Percentiles rank a stretch among this genome's conserved stretches.
These are phyloP conservation scores for Tenebrio molitor DNA, from an alignment of 1,140 invertebrate genomes.

Conservation along the genomic window DNA sequence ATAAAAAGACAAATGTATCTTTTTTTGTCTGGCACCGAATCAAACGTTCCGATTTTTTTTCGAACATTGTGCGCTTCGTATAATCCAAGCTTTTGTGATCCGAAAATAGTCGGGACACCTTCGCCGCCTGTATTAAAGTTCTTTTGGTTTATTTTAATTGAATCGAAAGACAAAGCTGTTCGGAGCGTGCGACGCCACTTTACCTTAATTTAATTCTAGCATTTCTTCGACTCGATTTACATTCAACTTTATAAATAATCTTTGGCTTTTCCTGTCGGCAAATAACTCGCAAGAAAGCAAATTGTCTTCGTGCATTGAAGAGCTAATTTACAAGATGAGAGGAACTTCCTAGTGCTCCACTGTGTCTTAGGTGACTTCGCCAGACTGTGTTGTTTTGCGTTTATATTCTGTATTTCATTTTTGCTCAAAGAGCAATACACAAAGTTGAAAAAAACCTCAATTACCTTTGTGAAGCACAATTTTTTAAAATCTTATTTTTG, in stretches of 20 bases:
- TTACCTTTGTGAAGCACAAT: no score
- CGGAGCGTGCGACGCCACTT: neutral
- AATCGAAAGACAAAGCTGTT: neutral
- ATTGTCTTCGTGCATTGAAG: no score
- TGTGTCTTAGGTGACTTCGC: no score
- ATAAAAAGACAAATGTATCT: constrained; percentile 30
- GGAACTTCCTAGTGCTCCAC: no score
- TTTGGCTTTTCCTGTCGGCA: no score
- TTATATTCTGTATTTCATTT: no score
- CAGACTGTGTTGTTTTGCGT: no score
- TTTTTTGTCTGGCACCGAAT: constrained; percentile 24
- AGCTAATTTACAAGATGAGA: no score
- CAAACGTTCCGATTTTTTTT: constrained; percentile 20
- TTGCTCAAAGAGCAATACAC: no score
- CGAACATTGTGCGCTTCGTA: neutral
- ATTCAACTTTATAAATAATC: neutral
- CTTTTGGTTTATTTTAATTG: neutral
- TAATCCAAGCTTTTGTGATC: neutral
- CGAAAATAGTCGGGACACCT: neutral
- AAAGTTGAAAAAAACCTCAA: no score
- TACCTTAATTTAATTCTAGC: neutral
- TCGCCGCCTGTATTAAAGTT: neutral
- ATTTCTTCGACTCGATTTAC: neutral
- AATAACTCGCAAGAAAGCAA: no score
- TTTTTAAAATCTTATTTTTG: no score